phyloP scores from a whole-genome alignment of 35 echinoderm and acorn worm genomes.

The Ptychodera flava region DNA sequence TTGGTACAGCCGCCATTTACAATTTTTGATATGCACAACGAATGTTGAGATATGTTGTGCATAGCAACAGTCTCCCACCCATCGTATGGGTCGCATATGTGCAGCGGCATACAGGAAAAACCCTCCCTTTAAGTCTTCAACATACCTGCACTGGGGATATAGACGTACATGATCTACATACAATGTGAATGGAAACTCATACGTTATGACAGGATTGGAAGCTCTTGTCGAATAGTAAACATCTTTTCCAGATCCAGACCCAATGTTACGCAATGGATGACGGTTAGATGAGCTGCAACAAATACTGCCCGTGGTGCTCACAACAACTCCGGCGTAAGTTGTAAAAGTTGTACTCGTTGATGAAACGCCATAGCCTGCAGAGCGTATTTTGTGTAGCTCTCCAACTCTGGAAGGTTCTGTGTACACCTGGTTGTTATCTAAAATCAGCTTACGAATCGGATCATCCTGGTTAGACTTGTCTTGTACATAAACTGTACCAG shows the following conservation, averaged over 20 bases:
- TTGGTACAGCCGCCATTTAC: too few species aligned
- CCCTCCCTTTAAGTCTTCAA: too few species aligned
- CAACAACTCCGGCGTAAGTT: constrained; percentile 35
- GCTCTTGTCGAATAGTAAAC: constrained; percentile 19
- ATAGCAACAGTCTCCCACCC: too few species aligned
- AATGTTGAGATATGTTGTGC: too few species aligned
- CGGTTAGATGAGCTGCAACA: constrained; percentile 7
- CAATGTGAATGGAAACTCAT: constrained; percentile 20
- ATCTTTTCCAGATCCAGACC: constrained; percentile 14
- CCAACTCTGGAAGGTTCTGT: not conserved
- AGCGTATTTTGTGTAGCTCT: not conserved
- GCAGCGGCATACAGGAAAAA: too few species aligned
- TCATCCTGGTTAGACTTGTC: constrained; percentile 22
- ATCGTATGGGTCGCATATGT: too few species aligned
- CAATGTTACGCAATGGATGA: not conserved
- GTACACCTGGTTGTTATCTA: constrained; percentile 47
- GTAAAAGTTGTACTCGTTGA: constrained; percentile 27
- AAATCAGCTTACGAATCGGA: constrained; percentile 32
- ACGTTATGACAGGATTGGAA: not conserved
- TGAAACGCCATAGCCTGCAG: not conserved
- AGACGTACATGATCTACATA: constrained; percentile 38
- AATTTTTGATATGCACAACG: too few species aligned
- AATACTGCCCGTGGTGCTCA: constrained; percentile 28
- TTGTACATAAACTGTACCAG: constrained; percentile 67
- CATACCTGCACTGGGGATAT: constrained; percentile 40